Conservation (phyloP, 1,140 invertebrate species). For the Euura saliciscinereae region DNA sequence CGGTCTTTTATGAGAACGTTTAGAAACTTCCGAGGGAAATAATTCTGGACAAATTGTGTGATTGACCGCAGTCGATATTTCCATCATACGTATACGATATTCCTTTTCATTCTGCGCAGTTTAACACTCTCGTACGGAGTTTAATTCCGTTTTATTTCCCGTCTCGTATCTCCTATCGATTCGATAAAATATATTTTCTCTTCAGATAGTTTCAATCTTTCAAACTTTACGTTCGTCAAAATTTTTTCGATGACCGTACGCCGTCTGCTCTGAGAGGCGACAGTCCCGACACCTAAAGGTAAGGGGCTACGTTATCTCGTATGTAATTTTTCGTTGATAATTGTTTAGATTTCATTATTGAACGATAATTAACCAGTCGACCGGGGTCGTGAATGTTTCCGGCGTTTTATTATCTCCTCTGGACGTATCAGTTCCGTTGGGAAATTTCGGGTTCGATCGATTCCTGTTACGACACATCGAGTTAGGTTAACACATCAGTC, state of each 20-base stretch:
- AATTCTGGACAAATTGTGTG: too few relatives aligned
- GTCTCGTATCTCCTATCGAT: not conserved
- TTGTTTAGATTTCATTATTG: constrained; percentile 8
- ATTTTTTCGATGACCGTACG: not conserved
- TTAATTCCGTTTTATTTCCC: not conserved
- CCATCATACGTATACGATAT: too few relatives aligned
- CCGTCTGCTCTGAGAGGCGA: constrained; percentile 8
- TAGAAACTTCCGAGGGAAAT: too few relatives aligned
- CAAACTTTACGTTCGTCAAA: constrained; percentile 1
- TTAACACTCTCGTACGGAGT: not conserved
- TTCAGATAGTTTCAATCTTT: not conserved
- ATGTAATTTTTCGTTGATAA: constrained; percentile 15
- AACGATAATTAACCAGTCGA: not conserved
- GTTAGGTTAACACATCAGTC: constrained; percentile 10
- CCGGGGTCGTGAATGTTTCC: constrained; percentile 5
- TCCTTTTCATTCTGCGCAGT: not conserved
- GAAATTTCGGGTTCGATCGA: not conserved
- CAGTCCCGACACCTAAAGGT: constrained; percentile 21
- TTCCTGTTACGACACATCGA: not conserved
- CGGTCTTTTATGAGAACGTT: too few relatives aligned
- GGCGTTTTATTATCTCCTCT: not conserved
- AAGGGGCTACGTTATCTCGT: constrained; percentile 17
- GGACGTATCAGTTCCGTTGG: not conserved
- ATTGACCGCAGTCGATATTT: too few relatives aligned
- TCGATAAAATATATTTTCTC: not conserved